These are phyloP conservation scores for Mythimna loreyi DNA, from an alignment of 2,888 invertebrate species.

Conservation along the genomic window DNA sequence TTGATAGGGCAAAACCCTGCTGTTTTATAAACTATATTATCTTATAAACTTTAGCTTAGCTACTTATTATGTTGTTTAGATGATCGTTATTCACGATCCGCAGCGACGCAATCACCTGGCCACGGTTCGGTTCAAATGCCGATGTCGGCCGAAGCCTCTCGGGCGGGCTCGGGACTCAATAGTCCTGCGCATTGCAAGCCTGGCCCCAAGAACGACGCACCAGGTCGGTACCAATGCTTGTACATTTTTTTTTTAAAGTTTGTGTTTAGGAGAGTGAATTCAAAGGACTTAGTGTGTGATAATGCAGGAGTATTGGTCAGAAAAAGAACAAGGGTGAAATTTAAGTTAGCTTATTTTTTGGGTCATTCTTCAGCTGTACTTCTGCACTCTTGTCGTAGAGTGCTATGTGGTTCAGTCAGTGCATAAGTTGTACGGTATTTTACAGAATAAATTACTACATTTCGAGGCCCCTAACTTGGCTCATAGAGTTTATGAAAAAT, in stretches of 20 bases:
- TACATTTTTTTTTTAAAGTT: conserved; percentile 1
- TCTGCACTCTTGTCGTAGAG: not conserved
- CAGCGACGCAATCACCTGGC: conserved; percentile 85
- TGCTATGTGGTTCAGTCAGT: too few relatives aligned
- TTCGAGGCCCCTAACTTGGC: not conserved
- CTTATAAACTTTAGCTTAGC: not conserved
- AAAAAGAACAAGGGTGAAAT: not conserved
- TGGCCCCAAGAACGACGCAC: conserved; percentile 85
- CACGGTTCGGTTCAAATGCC: conserved; percentile 86
- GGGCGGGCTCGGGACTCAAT: conserved; percentile 86
- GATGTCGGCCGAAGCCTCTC: conserved; percentile 88
- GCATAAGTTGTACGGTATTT: not conserved
- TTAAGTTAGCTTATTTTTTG: not conserved
- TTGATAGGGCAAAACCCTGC: not conserved
- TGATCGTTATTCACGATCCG: conserved; percentile 51
- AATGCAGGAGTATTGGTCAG: not conserved
- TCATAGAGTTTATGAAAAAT: not conserved
- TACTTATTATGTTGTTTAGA: conserved; percentile 39
- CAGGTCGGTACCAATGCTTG: conserved; percentile 77
- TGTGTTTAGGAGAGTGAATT: conserved; percentile 51
- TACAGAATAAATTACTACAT: not conserved
- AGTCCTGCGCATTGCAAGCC: conserved; percentile 88
- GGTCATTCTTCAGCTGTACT: not conserved
- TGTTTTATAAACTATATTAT: not conserved
- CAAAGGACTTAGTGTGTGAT: conserved; percentile 48